Evolutionary conservation across 2,113 vertebrate genomes (phyloP), one percentile per base, ranked within the genome.

Genomic region (Chlorodrepanis virens): DNA sequence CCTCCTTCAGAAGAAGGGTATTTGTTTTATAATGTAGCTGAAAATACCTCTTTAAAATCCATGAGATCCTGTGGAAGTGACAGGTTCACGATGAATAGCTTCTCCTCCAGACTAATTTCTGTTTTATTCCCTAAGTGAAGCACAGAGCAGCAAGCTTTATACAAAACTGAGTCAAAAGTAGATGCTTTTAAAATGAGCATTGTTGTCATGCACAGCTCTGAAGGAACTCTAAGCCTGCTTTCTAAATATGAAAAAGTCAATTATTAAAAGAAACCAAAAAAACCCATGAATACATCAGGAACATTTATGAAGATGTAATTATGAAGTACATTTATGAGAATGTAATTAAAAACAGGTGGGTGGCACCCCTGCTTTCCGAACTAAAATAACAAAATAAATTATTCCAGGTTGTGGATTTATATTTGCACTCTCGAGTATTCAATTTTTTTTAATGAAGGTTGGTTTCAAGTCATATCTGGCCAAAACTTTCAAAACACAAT

Each of bases 31-130:
- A 83, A 81, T 39, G 56, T 31, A 72, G 16, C 53, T 86, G 33
- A 80, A 91, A 95, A 89, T 61, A 85, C 33, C 78, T 69, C 59
- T 94, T 89, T 74, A 67, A 94, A 93, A 72, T 63, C 81, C 18
- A 0, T 72, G 79, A 72, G 81, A 78, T 35, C 56, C 54, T 83
- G 35, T 67, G 52, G 59, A 87, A 83, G 50, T 12, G 40, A 90
- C 70, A 80, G 4, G 9, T 69, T 61, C 29, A 29, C 8, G 2
- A 70, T 77, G 39, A 88, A 91, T 80, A 77, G 47, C 60, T 93
- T 87, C 50, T 72, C 50, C 40, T 92, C 65, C 37, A 68, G 70
- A 91, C 89, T 89, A 77, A 94, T 95, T 90, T 90, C 45, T 52
- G 42, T 2, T 90, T 86, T 80, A 72, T 75, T 90, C 60, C 68